Conservation (phyloP, 2,888 invertebrate genomes). For the Pedicia rivosa region DNA sequence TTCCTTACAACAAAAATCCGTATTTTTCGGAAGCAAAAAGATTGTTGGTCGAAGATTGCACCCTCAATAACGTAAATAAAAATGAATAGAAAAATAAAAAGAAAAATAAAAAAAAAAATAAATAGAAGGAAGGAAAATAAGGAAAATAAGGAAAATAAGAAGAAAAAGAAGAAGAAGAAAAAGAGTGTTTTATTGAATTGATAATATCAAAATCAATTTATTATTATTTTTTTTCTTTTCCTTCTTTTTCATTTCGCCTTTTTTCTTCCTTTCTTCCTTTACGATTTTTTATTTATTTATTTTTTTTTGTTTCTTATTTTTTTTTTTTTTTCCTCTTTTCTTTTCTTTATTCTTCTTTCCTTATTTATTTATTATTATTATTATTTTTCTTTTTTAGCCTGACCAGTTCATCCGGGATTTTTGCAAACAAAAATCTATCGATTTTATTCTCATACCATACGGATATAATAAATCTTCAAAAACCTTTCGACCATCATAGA, state of each 20-base stretch:
- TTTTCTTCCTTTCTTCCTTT: too few relatives aligned
- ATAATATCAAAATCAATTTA: too few relatives aligned
- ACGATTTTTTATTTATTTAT: too few relatives aligned
- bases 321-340: not conserved
- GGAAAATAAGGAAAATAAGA: too few relatives aligned
- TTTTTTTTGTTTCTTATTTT: not conserved
- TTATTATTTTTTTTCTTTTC: too few relatives aligned
- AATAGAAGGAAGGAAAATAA: too few relatives aligned
- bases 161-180: too few relatives aligned
- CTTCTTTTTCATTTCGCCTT: too few relatives aligned
- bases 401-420: conserved; percentile 11
- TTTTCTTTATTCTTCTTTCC: not conserved
- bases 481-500: conserved; percentile 2
- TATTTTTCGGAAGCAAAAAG: conserved; percentile 19
- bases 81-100: not conserved
- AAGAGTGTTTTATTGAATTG: too few relatives aligned
- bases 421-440: conserved; percentile 18
- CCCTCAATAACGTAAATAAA: conserved; percentile 20
- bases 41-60: conserved; percentile 21
- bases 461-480: conserved; percentile 16
- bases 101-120: too few relatives aligned
- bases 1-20: conserved; percentile 19
- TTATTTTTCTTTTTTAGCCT: too few relatives aligned
- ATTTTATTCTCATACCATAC: conserved; percentile 22
- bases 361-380: too few relatives aligned